Evolutionary conservation across 2,113 vertebrate species (phyloP).

Genomic region (Potamarius usumacintae): DNA sequence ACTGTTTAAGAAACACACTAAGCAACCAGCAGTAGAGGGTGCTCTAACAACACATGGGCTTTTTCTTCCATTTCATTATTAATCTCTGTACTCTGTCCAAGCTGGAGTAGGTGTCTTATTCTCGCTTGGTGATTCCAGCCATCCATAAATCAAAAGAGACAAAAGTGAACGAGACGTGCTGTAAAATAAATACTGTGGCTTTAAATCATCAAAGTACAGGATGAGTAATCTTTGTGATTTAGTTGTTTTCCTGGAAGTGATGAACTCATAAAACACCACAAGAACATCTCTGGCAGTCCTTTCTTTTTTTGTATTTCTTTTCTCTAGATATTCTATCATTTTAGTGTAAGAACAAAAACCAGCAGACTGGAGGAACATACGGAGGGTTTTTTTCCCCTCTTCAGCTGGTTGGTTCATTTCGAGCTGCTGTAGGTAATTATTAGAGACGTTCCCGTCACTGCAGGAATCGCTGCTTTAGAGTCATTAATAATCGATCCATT

Average conservation of each 20-base stretch:
- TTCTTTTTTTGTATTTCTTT: neutral
- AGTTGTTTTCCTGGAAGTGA: neutral
- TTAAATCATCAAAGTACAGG: too few relatives aligned
- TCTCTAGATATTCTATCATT: neutral
- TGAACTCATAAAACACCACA: neutral
- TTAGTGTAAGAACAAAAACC: neutral
- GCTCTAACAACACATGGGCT: neutral
- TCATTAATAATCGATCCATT: conserved; percentile 21
- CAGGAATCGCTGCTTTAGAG: neutral
- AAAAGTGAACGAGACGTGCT: too few relatives aligned
- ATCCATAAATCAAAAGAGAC: too few relatives aligned
- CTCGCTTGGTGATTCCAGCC: too few relatives aligned
- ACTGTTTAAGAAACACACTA: neutral
- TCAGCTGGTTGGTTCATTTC: conserved; percentile 10
- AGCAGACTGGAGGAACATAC: conserved; percentile 20
- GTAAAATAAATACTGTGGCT: neutral
- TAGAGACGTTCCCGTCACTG: neutral
- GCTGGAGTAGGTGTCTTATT: neutral
- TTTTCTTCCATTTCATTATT: neutral
- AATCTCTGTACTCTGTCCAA: neutral
- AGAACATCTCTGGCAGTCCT: neutral
- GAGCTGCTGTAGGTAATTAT: conserved; percentile 32
- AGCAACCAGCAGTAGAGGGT: neutral
- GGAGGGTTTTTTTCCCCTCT: neutral
- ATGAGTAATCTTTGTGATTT: neutral